These are phyloP conservation scores for Monopterus albus DNA, from an alignment of 2,113 vertebrate genomes.

Conservation along the genomic window DNA sequence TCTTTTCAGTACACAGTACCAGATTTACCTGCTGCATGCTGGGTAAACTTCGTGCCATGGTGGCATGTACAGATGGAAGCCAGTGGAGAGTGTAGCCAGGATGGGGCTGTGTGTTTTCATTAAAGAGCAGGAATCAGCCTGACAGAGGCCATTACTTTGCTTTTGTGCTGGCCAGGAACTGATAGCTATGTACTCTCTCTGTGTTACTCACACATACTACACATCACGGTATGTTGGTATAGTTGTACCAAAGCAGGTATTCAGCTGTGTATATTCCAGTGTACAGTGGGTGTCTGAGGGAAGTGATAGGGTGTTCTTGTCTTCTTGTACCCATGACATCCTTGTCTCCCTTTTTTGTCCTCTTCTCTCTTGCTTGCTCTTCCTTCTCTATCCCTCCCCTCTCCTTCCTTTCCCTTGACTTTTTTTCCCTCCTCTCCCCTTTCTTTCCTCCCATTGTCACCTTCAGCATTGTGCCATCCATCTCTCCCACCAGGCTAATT, in stretches of 20 bases:
- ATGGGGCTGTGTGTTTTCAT: conserved; percentile 64
- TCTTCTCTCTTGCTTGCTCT: conserved; percentile 24
- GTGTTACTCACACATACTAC: too few species aligned
- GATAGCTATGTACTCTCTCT: not conserved
- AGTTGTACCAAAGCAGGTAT: not conserved
- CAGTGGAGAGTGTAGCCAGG: conserved; percentile 28
- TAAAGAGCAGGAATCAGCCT: conserved; percentile 64
- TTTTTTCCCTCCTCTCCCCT: conserved; percentile 45
- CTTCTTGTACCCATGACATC: not conserved
- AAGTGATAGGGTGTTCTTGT: not conserved
- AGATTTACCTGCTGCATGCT: conserved; percentile 41
- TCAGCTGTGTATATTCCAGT: not conserved
- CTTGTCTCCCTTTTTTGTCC: not conserved
- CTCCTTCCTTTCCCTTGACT: conserved; percentile 10
- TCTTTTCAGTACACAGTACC: conserved; percentile 27
- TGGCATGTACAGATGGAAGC: conserved; percentile 45
- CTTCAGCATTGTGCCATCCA: conserved; percentile 70
- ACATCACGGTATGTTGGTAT: not conserved
- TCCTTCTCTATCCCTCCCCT: not conserved
- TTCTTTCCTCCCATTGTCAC: conserved; percentile 66
- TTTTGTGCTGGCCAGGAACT: not conserved
- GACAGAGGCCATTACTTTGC: conserved; percentile 72
- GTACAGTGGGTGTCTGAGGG: not conserved
- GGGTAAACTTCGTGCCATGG: conserved; percentile 61
- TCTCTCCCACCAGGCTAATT: conserved; percentile 76